Evolutionary conservation across 2,888 invertebrate genomes (phyloP), one percentile per base, ranked within the genome.

Genomic region (Lucinisca nassula): DNA sequence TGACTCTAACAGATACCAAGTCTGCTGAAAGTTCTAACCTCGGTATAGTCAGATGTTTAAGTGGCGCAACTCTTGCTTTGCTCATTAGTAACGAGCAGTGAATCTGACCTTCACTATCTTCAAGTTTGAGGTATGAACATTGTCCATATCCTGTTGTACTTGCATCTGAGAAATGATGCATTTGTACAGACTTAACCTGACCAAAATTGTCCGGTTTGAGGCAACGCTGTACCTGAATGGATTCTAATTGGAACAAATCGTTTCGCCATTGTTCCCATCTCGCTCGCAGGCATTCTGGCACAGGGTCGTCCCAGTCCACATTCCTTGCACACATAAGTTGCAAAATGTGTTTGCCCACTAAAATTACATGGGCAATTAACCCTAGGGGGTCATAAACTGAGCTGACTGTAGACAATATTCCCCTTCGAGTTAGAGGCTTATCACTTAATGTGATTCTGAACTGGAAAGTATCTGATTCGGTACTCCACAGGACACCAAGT

Each of bases 401-500:
- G 49, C 73, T 12, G 10, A 80, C 37, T 4, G 61, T 40, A 49
- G 83, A 85, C 12, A 55, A 12, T 24, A 92, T 74, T 0, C 80
- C 85, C 24, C 88, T 61, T 32, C 88, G 67, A 30, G 83, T 80
- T 3, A 82, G n/a, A 21, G 90, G 85, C 17, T 76, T 51, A 38
- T 83, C 87, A n/a, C 73, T 81, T 38, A 89, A 32, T 0, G 35
- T 51, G 21, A 89, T 80, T 24, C 75, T 67, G 40, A 88, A 90
- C 30, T 79, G 78, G 76, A 91, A 84, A 3, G 35, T 35, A 61
- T 92, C 92, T 8, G 45, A 35, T 35, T 82, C 77, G 17, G 75
- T 72, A n/a, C 72, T 38, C 92, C 92, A 92, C 0, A 24, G 35
- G 8, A 93, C 58, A 27, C 92, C 91, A n/a, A 92, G 78, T 0